Conservation (phyloP, 2,113 vertebrate species). For the Pristiophorus japonicus region DNA sequence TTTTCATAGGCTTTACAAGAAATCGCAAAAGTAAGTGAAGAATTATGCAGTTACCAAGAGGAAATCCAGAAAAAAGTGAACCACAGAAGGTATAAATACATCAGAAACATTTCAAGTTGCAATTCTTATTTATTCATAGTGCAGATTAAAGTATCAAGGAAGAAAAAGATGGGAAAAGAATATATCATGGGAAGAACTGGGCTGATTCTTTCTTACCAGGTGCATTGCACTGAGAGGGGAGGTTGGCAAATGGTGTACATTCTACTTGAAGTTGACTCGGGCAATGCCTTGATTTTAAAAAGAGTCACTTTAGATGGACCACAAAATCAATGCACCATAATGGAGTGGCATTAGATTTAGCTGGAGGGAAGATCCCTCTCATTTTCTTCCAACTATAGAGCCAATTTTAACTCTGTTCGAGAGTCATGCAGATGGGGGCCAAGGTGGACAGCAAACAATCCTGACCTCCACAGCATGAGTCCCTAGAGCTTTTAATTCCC, state of each 20-base stretch:
- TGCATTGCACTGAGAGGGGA: not conserved
- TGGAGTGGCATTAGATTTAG: not conserved
- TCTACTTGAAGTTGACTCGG: not conserved
- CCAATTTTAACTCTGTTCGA: not conserved
- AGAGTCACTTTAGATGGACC: not conserved
- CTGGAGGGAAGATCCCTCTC: not conserved
- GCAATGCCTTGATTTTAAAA: not conserved
- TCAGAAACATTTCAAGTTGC: not conserved
- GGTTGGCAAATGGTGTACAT: not conserved
- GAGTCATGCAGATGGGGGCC: not conserved
- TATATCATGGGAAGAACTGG: not conserved
- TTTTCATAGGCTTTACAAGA: slow-evolving; percentile 82
- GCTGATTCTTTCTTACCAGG: not conserved
- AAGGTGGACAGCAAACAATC: not conserved
- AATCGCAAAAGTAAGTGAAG: slow-evolving; percentile 91
- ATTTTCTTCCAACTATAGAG: not conserved
- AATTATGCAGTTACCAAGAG: slow-evolving; percentile 92
- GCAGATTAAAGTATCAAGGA: not conserved
- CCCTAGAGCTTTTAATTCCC: not conserved
- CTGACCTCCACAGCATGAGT: not conserved
- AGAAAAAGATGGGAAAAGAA: not conserved
- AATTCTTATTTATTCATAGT: not conserved
- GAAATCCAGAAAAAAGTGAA: slow-evolving; percentile 72
- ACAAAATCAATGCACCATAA: not conserved
- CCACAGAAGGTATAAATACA: slow-evolving; percentile 62